Evolutionary conservation across 1,140 invertebrate species (phyloP).

Genomic region (Aradophagus sp.): DNA sequence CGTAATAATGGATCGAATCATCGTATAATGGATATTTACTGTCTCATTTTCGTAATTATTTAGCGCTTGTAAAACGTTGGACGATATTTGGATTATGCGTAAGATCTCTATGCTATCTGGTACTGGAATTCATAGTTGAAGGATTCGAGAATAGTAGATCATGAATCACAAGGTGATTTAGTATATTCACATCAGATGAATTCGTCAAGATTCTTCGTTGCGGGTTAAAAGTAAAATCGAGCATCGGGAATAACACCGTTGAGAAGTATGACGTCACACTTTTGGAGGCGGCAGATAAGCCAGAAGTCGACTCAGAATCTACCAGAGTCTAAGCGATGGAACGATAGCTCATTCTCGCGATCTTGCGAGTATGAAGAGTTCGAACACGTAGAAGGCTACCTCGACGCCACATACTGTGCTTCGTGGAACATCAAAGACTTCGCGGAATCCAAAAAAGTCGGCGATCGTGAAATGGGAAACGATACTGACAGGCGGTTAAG

Average conservation of each 20-base stretch:
- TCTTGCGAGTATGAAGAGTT: constrained; percentile 40
- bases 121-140: constrained; percentile 7
- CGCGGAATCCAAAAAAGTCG: constrained; percentile 31
- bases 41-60: too few species aligned
- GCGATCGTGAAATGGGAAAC: constrained; percentile 25
- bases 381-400: constrained; percentile 27
- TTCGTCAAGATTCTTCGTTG: too few species aligned
- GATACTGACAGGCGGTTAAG: constrained; percentile 31
- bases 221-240: constrained; percentile 23
- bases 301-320: constrained; percentile 36
- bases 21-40: too few species aligned
- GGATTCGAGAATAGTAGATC: constrained; percentile 21
- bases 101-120: not conserved
- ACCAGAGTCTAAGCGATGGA: constrained; percentile 26
- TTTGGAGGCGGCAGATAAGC: constrained; percentile 54
- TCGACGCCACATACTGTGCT: constrained; percentile 49
- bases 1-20: too few species aligned
- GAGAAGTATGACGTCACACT: constrained; percentile 63
- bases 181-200: too few species aligned
- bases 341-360: constrained; percentile 31
- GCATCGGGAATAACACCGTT: constrained; percentile 37
- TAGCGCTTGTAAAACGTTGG: too few species aligned
- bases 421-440: constrained; percentile 62
- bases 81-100: not conserved
- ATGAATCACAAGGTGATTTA: not conserved